Evolutionary conservation across 2,797 vertebrate species (phyloP), one percentile per base, ranked within the genome.

Genomic region (Mormyrops attenuatus): DNA sequence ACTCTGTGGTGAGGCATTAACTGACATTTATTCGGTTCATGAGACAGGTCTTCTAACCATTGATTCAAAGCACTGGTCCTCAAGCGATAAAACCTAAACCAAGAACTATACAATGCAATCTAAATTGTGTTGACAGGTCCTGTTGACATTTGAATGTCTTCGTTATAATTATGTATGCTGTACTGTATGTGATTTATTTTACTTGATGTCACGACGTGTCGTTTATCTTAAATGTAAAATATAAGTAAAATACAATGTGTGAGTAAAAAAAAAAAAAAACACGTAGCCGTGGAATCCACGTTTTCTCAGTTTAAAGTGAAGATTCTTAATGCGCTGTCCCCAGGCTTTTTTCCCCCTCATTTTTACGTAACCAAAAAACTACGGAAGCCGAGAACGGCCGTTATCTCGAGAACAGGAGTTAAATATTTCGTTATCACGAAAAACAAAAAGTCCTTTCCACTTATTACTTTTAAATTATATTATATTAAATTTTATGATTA

Each of bases 21-120:
- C 95, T 92, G 93, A 92, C 91, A 34, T 92, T 66, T 93, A 90
- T 92, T 90, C 6, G 94, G 94, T 92, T 95, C 94, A 94, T 93
- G 26, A 93, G 91, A 87, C 86, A 89, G 91, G 92, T 87, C 88
- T 1, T 89, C 55, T 86, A 66, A 92, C 88, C 91, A 92, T 92
- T 94, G 47, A 52, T 89, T 44, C 47, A 89, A 52, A 87, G 52
- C 34, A 38, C 13, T 13, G 38, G 50, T 50, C 73, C 52, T 26
- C 77, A 88, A 53, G 26, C 47, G 34, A 22, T 20, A 50, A 26
- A 77, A 41, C 26, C 53, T 49, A 38, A 73, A 73, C 66, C 66
- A 38, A 73, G 13, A 73, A 80, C 41, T 17, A 44, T 80, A 41
- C 41, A 80, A 44, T 44, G 73, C 38, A 85, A 85, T 85, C 82